A percentile compares a stretch with the other conserved stretches of the same genome.
phyloP scores from a whole-genome alignment of 2,888 invertebrate species.

The Meteorus cinctellus region DNA sequence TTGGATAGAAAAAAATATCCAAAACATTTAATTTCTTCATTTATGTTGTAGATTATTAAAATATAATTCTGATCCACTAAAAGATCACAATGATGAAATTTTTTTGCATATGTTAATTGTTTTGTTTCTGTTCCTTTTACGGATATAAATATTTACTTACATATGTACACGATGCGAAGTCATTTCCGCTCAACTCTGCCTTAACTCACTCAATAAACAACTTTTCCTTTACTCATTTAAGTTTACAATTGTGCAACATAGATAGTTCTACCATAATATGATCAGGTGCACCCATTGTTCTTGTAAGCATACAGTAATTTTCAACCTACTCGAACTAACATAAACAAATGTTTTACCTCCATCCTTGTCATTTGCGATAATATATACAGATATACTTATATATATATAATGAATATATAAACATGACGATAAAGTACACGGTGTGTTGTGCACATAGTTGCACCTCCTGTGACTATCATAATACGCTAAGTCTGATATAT shows the following conservation, averaged over 20 bases:
- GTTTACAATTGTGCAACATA: slow-evolving; percentile 33
- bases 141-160: not conserved
- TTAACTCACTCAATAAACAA: slow-evolving; percentile 21
- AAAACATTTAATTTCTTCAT: too few relatives aligned
- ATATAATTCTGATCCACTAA: too few relatives aligned
- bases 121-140: too few relatives aligned
- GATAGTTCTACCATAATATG: slow-evolving; percentile 44
- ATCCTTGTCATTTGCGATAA: slow-evolving; percentile 39
- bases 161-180: slow-evolving; percentile 20
- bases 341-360: slow-evolving; percentile 21
- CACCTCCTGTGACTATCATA: slow-evolving; percentile 54
- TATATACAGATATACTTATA: slow-evolving; percentile 30
- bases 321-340: slow-evolving; percentile 61
- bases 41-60: too few relatives aligned
- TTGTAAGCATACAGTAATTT: slow-evolving; percentile 66
- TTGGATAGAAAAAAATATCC: too few relatives aligned
- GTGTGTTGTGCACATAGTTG: slow-evolving; percentile 42
- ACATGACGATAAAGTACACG: slow-evolving; percentile 26
- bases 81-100: too few relatives aligned
- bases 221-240: slow-evolving; percentile 17
- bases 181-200: slow-evolving; percentile 32
- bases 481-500: slow-evolving; percentile 63
- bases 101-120: too few relatives aligned
- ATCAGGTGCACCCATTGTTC: slow-evolving; percentile 62
- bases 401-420: not conserved